These are phyloP conservation scores for Bovichtus diacanthus DNA, from an alignment of 2,797 vertebrate genomes.

Conservation along the genomic window DNA sequence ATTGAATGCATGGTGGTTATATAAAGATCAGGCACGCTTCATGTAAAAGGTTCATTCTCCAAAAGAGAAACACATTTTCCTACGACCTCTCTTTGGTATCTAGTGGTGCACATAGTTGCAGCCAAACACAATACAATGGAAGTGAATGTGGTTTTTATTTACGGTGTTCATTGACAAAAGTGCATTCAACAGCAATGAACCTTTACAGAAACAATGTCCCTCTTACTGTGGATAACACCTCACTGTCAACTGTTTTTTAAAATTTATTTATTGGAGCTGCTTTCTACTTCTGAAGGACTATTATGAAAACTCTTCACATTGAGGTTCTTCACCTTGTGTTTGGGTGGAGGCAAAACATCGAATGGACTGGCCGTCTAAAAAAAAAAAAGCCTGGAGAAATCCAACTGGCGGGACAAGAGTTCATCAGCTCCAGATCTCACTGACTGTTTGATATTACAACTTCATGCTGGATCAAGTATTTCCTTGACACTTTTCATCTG, in stretches of 20 bases:
- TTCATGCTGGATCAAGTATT: conserved; percentile 8
- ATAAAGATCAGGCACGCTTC: background rate
- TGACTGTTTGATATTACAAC: conserved; percentile 10
- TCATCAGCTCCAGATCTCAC: conserved; percentile 2
- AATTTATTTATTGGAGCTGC: background rate
- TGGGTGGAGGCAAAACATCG: background rate
- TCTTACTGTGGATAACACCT: background rate
- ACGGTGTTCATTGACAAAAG: background rate
- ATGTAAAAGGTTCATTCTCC: background rate
- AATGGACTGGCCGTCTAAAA: no score
- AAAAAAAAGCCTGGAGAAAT: no score
- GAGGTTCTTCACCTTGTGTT: background rate
- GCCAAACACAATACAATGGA: background rate
- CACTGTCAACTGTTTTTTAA: background rate
- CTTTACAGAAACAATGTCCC: background rate
- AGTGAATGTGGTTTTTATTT: background rate
- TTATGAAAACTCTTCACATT: background rate
- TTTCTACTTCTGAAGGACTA: background rate
- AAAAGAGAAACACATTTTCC: background rate
- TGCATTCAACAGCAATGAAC: background rate
- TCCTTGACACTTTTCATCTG: conserved; percentile 1
- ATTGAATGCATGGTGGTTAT: background rate
- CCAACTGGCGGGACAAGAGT: conserved; percentile 2
- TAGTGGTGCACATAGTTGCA: background rate
- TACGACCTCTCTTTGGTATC: background rate